Percentiles rank a stretch among this genome's conserved stretches.
Conservation (phyloP, 2,888 invertebrate genomes). For the Melipona beecheii region DNA sequence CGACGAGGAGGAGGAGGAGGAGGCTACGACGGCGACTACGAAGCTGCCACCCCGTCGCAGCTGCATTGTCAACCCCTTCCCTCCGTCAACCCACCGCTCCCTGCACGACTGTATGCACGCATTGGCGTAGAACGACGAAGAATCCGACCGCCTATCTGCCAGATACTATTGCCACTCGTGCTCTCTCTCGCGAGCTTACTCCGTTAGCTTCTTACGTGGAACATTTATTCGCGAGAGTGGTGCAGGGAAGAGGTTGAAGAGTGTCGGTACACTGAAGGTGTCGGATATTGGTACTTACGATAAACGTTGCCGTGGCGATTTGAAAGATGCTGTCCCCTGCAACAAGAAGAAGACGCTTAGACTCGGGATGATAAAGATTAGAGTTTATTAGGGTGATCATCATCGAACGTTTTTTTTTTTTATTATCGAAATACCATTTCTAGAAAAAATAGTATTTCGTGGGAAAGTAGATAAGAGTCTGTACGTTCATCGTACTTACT, state of each 20-base stretch:
- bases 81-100: slow-evolving; percentile 44
- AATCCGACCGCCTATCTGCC: slow-evolving; percentile 35
- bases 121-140: slow-evolving; percentile 73
- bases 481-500: no score
- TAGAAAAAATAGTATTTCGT: no score
- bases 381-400: no score
- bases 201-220: no score
- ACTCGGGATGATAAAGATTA: no score
- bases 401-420: no score
- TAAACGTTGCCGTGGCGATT: slow-evolving; percentile 81
- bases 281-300: slow-evolving; percentile 74
- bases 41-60: slow-evolving; percentile 66
- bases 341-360: slow-evolving; percentile 64
- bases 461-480: no score
- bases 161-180: not conserved
- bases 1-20: slow-evolving; percentile 60
- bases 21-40: slow-evolving; percentile 56
- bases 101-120: slow-evolving; percentile 68
- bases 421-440: no score
- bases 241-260: not conserved
- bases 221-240: not conserved
- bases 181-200: not conserved
- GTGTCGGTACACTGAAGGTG: not conserved
- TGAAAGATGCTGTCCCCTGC: slow-evolving; percentile 79
- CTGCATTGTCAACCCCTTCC: slow-evolving; percentile 73